Percentiles rank a stretch among this genome's conserved stretches.
Evolutionary conservation across 2,888 invertebrate genomes (phyloP).

Genomic region (Suillia variegata): DNA sequence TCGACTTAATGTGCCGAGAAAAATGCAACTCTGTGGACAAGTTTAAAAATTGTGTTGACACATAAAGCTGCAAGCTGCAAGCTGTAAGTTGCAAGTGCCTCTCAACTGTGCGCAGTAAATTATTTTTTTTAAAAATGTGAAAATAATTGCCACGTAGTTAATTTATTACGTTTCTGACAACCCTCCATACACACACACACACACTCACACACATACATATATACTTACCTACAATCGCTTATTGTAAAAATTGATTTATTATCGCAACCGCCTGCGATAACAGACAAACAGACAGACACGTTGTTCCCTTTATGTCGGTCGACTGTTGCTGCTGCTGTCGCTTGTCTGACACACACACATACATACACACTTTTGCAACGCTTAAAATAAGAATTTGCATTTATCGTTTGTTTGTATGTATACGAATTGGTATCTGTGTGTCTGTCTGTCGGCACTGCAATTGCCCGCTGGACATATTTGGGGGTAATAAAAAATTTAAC

Average conservation of each 20-base stretch:
- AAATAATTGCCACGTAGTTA: conserved; percentile 50
- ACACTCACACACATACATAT: conserved; percentile 4
- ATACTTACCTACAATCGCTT: conserved; percentile 36
- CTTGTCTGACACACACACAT: no score
- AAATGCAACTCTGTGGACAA: not conserved
- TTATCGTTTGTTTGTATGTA: no score
- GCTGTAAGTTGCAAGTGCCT: not conserved
- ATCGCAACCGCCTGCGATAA: conserved; percentile 45
- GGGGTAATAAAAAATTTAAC: conserved; percentile 46
- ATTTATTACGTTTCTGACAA: conserved; percentile 50
- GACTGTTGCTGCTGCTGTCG: conserved; percentile 10
- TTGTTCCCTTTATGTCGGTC: conserved; percentile 18
- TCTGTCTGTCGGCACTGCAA: not conserved
- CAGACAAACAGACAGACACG: no score
- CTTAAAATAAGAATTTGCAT: conserved; percentile 48
- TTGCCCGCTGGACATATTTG: conserved; percentile 6
- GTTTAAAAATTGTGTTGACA: no score
- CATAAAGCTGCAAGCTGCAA: not conserved
- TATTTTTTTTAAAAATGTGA: conserved; percentile 43
- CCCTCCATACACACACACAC: conserved; percentile 7
- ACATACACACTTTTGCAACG: conserved; percentile 49
- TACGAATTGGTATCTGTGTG: no score
- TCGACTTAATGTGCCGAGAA: no score
- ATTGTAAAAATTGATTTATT: conserved; percentile 54
- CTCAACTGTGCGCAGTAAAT: no score